These are phyloP conservation scores for Tethya wilhelma DNA, from an alignment of 37 sponge, comb jelly and placozoan species.

Conservation along the genomic window DNA sequence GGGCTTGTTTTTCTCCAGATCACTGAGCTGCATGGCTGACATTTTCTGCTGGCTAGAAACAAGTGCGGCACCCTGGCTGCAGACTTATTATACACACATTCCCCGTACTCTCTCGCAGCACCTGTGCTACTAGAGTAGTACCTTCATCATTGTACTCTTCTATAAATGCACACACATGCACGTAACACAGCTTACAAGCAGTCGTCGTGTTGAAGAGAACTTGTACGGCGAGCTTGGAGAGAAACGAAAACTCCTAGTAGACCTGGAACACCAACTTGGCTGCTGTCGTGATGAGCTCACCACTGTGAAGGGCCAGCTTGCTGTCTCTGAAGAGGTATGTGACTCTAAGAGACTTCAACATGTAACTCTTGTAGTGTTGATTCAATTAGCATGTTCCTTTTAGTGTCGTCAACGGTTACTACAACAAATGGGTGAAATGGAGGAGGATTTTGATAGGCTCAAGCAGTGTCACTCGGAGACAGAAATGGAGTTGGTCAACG, in stretches of 20 bases:
- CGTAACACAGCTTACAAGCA: slow-evolving; percentile 11
- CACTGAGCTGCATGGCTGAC: too few relatives aligned
- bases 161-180: background rate
- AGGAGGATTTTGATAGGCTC: slow-evolving; percentile 28
- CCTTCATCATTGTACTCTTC: too few relatives aligned
- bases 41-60: too few relatives aligned
- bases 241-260: background rate
- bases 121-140: too few relatives aligned
- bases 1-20: too few relatives aligned
- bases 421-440: slow-evolving; percentile 17
- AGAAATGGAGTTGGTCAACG: slow-evolving; percentile 11
- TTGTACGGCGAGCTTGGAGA: slow-evolving; percentile 16
- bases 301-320: slow-evolving; percentile 6
- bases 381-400: background rate
- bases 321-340: slow-evolving; percentile 31
- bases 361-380: background rate
- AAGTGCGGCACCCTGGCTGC: too few relatives aligned
- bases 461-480: slow-evolving; percentile 12
- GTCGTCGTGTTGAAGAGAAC: slow-evolving; percentile 3
- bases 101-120: slow-evolving; percentile 8
- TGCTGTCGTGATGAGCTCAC: slow-evolving; percentile 4
- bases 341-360: background rate
- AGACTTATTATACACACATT: background rate
- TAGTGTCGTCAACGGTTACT: slow-evolving; percentile 1
- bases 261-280: slow-evolving; percentile 17